A percentile compares a stretch with the other conserved stretches of the same genome.
Evolutionary conservation across 2,888 invertebrate species (phyloP).

Genomic region (Creontiades dilutus): DNA sequence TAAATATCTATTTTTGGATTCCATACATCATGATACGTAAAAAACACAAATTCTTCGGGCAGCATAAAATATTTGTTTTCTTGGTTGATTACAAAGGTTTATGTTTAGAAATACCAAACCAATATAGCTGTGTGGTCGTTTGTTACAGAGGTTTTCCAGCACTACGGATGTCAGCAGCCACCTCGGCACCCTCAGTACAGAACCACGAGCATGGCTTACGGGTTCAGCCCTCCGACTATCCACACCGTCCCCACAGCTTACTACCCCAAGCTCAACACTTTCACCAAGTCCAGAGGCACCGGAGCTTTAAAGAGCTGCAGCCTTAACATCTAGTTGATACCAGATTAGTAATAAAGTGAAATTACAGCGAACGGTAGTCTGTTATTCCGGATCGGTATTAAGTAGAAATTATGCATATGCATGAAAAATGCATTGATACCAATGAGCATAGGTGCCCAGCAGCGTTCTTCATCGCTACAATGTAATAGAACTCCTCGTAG

Average conservation of each 20-base stretch:
- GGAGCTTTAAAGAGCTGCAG: constrained; percentile 49
- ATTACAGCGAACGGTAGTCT: neutral
- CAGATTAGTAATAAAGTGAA: neutral
- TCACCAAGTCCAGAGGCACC: constrained; percentile 81
- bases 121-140: neutral
- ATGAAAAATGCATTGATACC: no score
- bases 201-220: constrained; percentile 90
- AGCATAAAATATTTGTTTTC: no score
- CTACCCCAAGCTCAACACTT: constrained; percentile 87
- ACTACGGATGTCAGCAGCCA: constrained; percentile 85
- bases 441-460: no score
- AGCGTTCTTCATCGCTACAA: no score
- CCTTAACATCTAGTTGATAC: constrained; percentile 35
- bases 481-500: no score
- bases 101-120: no score
- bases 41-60: no score
- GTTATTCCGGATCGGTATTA: neutral
- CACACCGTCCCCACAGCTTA: constrained; percentile 88
- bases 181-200: constrained; percentile 88
- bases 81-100: no score
- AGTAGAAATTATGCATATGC: no score
- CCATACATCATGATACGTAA: no score
- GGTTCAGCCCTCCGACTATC: constrained; percentile 85
- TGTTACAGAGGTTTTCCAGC: constrained; percentile 86
- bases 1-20: no score